phyloP scores from a whole-genome alignment of 2,888 invertebrate genomes.

The Ectobius pallidus region DNA sequence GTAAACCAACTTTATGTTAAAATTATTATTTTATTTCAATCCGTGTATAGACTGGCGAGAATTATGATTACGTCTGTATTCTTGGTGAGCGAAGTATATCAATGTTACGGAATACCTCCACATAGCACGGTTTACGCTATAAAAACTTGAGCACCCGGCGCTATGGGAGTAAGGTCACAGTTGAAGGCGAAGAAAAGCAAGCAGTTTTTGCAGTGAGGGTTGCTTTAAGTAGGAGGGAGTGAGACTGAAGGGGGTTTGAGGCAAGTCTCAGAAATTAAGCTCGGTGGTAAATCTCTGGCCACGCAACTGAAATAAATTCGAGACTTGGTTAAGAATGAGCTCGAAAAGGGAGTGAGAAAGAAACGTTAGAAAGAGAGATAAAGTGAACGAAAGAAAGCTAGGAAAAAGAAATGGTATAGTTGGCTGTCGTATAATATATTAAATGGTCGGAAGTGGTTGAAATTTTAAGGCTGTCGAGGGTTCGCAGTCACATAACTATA shows the following conservation, averaged over 20 bases:
- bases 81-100: no score
- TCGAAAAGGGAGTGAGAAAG: not conserved
- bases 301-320: constrained; percentile 21
- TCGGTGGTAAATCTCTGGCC: constrained; percentile 14
- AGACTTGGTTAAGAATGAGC: not conserved
- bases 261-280: constrained; percentile 1
- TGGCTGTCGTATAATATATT: not conserved
- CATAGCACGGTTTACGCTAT: no score
- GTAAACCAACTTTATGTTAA: no score
- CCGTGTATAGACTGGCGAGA: no score
- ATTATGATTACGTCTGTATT: no score
- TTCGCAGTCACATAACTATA: no score
- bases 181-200: not conserved
- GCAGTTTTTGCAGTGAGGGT: not conserved
- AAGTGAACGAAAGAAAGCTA: not conserved
- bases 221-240: no score
- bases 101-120: no score
- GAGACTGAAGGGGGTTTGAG: not conserved
- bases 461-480: not conserved
- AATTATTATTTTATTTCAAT: no score
- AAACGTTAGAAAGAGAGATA: not conserved
- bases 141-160: no score
- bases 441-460: not conserved
- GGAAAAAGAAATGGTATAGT: not conserved
- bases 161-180: not conserved